phyloP scores from a whole-genome alignment of 2,113 vertebrate genomes.

The Prunella himalayana region DNA sequence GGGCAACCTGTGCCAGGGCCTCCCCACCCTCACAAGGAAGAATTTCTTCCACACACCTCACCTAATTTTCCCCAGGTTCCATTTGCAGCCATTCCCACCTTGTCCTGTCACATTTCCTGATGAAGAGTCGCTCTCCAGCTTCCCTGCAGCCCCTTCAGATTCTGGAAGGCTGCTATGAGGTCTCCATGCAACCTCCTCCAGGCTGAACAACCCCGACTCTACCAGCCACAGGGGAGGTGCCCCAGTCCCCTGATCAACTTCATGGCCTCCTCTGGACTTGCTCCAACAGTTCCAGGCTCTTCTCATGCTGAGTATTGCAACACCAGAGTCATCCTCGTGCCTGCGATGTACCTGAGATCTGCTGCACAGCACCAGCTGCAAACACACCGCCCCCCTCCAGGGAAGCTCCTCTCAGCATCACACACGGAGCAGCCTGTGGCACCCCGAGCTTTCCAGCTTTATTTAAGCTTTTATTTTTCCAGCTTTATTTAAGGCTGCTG shows the following conservation, averaged over 20 bases:
- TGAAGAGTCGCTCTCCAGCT: not conserved
- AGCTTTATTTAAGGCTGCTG: not conserved
- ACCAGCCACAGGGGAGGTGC: not conserved
- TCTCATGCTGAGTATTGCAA: rapidly evolving
- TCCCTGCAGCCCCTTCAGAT: not conserved
- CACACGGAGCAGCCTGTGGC: rapidly evolving
- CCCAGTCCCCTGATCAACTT: not conserved
- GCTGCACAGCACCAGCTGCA: not conserved
- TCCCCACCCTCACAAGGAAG: not conserved
- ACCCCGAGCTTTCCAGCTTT: not conserved
- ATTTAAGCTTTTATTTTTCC: not conserved
- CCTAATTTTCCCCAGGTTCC: not conserved
- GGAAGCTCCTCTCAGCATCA: not conserved
- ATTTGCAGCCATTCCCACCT: not conserved
- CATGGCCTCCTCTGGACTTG: not conserved
- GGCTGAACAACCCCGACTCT: not conserved
- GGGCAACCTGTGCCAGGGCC: not conserved
- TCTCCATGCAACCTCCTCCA: not conserved
- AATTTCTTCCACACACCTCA: not conserved
- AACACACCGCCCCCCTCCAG: not conserved
- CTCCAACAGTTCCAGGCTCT: not conserved
- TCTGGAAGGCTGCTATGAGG: not conserved
- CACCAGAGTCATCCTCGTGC: not conserved
- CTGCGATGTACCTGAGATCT: rapidly evolving
- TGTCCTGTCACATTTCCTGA: not conserved